Conservation (phyloP, 2,113 vertebrate species). For the Gulo gulo region DNA sequence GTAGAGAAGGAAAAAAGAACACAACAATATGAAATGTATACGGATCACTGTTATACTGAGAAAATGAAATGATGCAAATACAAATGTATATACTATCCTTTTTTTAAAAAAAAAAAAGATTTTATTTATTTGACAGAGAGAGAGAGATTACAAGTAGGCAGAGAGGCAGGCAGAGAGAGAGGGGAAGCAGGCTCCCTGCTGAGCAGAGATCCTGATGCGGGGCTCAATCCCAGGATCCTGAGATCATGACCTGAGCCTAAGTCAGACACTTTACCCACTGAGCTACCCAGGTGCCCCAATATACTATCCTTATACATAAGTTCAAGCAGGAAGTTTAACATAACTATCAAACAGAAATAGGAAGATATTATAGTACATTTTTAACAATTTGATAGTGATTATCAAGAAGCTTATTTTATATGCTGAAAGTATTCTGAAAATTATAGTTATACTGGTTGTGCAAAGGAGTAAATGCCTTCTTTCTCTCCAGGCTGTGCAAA, state of each 20-base stretch:
- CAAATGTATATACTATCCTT: neutral
- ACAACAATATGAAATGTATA: neutral
- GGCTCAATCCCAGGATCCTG: no score
- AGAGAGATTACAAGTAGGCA: no score
- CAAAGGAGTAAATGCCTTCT: neutral
- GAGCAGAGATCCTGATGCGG: no score
- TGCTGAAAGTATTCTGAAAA: neutral
- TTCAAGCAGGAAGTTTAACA: neutral
- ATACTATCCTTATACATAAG: neutral
- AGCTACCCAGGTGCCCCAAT: no score
- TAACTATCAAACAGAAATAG: neutral
- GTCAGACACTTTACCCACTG: no score
- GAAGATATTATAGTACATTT: neutral
- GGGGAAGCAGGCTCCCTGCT: no score
- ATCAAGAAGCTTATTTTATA: neutral
- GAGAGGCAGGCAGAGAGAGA: no score
- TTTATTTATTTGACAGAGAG: no score
- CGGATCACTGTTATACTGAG: neutral
- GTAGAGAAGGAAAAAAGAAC: neutral
- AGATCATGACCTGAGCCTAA: no score
- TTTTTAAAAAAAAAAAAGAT: no score
- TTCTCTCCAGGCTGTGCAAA: neutral
- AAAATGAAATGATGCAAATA: neutral
- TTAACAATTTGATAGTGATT: neutral
- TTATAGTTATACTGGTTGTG: neutral